Evolutionary conservation across 2,113 vertebrate species (phyloP).

Genomic region (Periophthalmus modestus): DNA sequence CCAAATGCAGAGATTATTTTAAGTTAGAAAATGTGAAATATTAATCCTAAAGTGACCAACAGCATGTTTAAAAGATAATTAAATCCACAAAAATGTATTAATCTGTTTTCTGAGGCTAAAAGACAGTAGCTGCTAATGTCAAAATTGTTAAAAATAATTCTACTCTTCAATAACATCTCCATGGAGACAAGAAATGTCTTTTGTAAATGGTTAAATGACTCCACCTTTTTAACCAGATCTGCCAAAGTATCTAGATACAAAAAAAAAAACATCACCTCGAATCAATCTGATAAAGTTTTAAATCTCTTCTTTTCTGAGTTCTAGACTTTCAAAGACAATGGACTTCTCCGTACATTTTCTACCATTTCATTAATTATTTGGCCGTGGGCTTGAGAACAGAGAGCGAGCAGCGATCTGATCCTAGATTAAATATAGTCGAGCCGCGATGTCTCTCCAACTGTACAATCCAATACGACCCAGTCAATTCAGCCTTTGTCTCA

Average conservation of each 20-base stretch:
- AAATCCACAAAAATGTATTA: no score
- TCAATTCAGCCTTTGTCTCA: slow-evolving; percentile 15
- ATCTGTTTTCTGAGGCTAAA: no score
- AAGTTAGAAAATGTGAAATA: no score
- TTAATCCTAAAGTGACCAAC: no score
- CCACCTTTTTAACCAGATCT: no score
- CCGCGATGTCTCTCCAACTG: slow-evolving; percentile 41
- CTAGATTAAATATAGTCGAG: slow-evolving; percentile 33
- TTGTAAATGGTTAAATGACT: no score
- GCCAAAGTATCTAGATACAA: not conserved
- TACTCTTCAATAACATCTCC: no score
- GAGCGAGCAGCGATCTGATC: slow-evolving; percentile 18
- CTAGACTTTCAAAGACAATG: not conserved
- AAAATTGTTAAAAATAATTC: no score
- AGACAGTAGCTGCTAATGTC: no score
- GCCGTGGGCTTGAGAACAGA: not conserved
- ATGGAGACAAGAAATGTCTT: no score
- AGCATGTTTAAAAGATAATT: no score
- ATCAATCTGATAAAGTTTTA: not conserved
- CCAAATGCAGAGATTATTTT: no score
- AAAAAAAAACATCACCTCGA: not conserved
- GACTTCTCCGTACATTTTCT: not conserved
- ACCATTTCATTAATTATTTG: slow-evolving; percentile 5
- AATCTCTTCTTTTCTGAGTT: not conserved
- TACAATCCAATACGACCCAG: slow-evolving; percentile 42